Conservation (phyloP, 30 jellyfish, hydroid and myxozoan genomes). For the Aurelia sp. region DNA sequence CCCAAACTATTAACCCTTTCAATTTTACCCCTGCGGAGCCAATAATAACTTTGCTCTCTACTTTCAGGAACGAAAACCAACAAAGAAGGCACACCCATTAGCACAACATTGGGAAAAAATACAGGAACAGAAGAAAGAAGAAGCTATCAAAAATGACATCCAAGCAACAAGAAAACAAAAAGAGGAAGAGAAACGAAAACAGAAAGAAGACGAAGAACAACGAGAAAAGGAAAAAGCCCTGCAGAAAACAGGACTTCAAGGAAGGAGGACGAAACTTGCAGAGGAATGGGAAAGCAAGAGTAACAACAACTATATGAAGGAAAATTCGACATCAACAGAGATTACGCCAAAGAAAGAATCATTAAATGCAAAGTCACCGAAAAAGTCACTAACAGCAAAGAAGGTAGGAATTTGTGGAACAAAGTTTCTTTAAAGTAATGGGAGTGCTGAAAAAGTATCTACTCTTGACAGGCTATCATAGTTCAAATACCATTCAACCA, state of each 20-base stretch:
- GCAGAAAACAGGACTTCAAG: slow-evolving; percentile 39
- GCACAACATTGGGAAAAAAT: slow-evolving; percentile 74
- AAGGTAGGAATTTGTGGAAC: slow-evolving; percentile 3
- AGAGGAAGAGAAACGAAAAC: slow-evolving; percentile 38
- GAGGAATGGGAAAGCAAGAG: slow-evolving; percentile 53
- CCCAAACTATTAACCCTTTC: too few species aligned
- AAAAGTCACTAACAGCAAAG: slow-evolving; percentile 43
- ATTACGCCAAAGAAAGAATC: slow-evolving; percentile 22
- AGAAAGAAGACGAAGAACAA: slow-evolving; percentile 32
- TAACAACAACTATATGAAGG: slow-evolving; percentile 22
- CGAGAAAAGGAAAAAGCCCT: slow-evolving; percentile 35
- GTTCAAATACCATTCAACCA: too few species aligned
- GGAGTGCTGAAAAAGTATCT: neutral
- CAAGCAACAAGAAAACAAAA: slow-evolving; percentile 28
- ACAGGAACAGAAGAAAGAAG: slow-evolving; percentile 51
- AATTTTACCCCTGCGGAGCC: too few species aligned
- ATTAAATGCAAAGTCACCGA: slow-evolving; percentile 52
- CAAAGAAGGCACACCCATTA: slow-evolving; percentile 61
- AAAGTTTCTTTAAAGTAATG: too few species aligned
- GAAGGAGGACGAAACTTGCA: slow-evolving; percentile 53
- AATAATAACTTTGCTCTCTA: too few species aligned
- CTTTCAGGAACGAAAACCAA: slow-evolving; percentile 44
- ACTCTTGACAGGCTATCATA: too few species aligned
- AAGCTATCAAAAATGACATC: slow-evolving; percentile 40
- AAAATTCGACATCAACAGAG: neutral